A percentile compares a stretch with the other conserved stretches of the same genome.
Conservation (phyloP, 2,888 invertebrate genomes). For the Drosophila kuntzei region DNA sequence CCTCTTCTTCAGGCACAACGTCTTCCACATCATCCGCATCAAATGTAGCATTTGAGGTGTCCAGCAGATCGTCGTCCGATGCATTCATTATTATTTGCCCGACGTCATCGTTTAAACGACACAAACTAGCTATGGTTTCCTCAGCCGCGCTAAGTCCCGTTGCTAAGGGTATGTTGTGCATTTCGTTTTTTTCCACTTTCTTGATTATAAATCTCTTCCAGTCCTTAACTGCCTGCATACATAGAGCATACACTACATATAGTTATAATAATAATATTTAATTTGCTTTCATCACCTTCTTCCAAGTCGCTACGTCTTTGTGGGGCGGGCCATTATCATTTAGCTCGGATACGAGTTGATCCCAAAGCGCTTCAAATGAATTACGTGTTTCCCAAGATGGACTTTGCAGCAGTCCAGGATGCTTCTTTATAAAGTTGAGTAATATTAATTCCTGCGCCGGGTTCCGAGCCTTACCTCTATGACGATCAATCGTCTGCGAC, state of each 20-base stretch:
- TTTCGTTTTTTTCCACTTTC: conserved; percentile 69
- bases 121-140: conserved; percentile 66
- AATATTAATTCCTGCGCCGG: conserved; percentile 58
- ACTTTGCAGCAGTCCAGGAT: conserved; percentile 61
- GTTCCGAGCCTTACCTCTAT: conserved; percentile 64
- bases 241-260: not conserved
- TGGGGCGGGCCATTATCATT: conserved; percentile 61
- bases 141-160: conserved; percentile 63
- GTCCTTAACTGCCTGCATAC: conserved; percentile 61
- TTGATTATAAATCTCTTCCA: conserved; percentile 69
- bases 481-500: conserved; percentile 48
- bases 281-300: conserved; percentile 46
- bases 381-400: conserved; percentile 66
- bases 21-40: conserved; percentile 70
- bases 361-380: conserved; percentile 59
- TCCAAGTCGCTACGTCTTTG: conserved; percentile 66
- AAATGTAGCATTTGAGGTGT: conserved; percentile 54
- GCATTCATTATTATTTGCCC: conserved; percentile 62
- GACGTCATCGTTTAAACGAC: conserved; percentile 64
- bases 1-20: conserved; percentile 67
- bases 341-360: conserved; percentile 54
- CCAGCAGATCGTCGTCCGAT: conserved; percentile 67
- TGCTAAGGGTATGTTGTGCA: conserved; percentile 66
- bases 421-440: conserved; percentile 63
- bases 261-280: not conserved